Evolutionary conservation across 2,113 vertebrate species (phyloP).

Genomic region (Anas platyrhynchos): DNA sequence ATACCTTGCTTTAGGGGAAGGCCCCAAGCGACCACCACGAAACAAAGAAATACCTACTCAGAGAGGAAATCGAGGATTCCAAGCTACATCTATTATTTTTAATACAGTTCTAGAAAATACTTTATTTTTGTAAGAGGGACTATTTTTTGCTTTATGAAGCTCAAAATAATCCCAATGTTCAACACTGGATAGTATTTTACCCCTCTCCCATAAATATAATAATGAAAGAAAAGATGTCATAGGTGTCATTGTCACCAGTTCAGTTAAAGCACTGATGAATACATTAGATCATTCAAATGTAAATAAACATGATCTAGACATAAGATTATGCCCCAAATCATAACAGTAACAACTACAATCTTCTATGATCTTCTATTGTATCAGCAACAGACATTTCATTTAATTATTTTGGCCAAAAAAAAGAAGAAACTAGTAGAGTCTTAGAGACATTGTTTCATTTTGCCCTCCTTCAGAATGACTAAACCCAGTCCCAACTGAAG

Average conservation of each 20-base stretch:
- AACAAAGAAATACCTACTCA: not conserved
- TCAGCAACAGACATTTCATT: not conserved
- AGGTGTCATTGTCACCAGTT: not conserved
- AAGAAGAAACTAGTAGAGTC: not conserved
- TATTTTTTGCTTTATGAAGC: not conserved
- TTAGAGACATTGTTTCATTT: not conserved
- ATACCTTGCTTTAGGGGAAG: not conserved
- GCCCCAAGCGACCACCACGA: not conserved
- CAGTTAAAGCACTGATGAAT: constrained; percentile 11
- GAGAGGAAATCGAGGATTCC: not conserved
- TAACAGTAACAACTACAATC: not conserved
- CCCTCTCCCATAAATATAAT: not conserved
- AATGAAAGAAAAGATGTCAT: not conserved
- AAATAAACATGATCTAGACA: not conserved
- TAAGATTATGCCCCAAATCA: not conserved
- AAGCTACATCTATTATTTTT: not conserved
- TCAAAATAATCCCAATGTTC: not conserved
- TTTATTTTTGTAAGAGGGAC: not conserved
- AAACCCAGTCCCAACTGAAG: not conserved
- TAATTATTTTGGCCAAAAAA: not conserved
- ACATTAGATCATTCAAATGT: not conserved
- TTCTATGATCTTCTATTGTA: not conserved
- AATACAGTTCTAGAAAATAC: not conserved
- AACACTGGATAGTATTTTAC: not conserved
- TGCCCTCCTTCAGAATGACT: not conserved